Conservation (phyloP, 2,888 invertebrate genomes). For the Sphecodes monilicornis region DNA sequence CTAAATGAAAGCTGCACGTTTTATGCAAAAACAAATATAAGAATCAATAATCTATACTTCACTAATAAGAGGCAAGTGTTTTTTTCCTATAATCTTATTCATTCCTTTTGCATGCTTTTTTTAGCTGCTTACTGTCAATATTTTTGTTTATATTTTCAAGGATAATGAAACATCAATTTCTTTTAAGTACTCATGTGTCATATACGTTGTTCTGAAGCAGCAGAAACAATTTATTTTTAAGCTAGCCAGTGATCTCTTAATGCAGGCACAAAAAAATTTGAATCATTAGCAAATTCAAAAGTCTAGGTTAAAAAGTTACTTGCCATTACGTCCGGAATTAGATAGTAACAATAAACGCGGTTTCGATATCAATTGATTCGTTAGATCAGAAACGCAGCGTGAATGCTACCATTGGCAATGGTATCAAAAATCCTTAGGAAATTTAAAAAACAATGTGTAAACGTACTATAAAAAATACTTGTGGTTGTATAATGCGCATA, state of each 20-base stretch:
- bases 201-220: constrained; percentile 25
- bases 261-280: constrained; percentile 24
- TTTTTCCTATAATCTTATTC: constrained; percentile 7
- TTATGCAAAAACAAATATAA: constrained; percentile 39
- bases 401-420: constrained; percentile 40
- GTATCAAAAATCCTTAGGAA: constrained; percentile 44
- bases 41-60: constrained; percentile 32
- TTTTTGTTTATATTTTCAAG: constrained; percentile 11
- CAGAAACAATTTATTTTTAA: constrained; percentile 20
- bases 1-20: constrained; percentile 36
- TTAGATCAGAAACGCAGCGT: constrained; percentile 36
- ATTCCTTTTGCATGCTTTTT: background rate
- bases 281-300: constrained; percentile 24
- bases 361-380: constrained; percentile 35
- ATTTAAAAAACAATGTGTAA: constrained; percentile 50
- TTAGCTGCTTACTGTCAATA: background rate
- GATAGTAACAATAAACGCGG: constrained; percentile 20
- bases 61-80: constrained; percentile 47
- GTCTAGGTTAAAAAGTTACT: constrained; percentile 19
- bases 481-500: constrained; percentile 44
- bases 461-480: constrained; percentile 50
- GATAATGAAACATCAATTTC: constrained; percentile 14
- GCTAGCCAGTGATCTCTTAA: constrained; percentile 20
- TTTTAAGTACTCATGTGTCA: constrained; percentile 29
- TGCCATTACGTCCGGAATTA: constrained; percentile 10